Evolutionary conservation across 2,888 invertebrate species (phyloP), one percentile per base, ranked within the genome.

Genomic region (Diplazon laetatorius): DNA sequence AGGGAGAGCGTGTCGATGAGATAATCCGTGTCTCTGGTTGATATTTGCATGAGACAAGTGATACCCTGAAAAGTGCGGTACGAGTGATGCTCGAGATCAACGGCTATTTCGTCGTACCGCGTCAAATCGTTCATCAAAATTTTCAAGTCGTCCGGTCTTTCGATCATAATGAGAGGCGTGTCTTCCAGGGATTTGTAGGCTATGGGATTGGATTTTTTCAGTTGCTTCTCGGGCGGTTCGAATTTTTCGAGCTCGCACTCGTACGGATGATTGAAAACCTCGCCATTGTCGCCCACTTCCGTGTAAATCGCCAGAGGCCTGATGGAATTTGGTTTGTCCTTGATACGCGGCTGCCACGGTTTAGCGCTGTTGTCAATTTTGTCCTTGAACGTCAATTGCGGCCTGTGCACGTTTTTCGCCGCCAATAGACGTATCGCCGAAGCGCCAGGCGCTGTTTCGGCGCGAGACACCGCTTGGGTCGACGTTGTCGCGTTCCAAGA

Each of bases 11-110:
- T 95, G 89, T 99, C 99, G 12, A 99, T 93, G 0, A 99, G 92
- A 89, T 96, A 99, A 91, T 99, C 99, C 1, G 92, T 92, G 14
- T 93, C 92, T 62, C 93, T 89, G 0, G 98, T 96, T 0, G 98
- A 97, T 84, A 99, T 96, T 92, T 99, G 99, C 91, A 99, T 95
- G 1, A 99, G 92, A 89, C 99, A 99, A 0, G 99, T 98, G 69
- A 99, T 94, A 0, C 99, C 99, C 92, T 96, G 96, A 90, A 96
- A 99, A 0, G 96, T 95, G 75, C 99, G 93, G 88, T 97, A 98
- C 0, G 96, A 95, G 91, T 99, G 98, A 91, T 98, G 98, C 92
- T 97, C 97, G 62, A 99, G 92, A 92, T 99, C 99, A 0, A 99
- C 94, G 0, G 98, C 97, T 66, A 99, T 93, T 88, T 96, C 96